Evolutionary conservation across 2,888 invertebrate species (phyloP), one percentile per base, ranked within the genome.

Genomic region (Drosophila mayaguana): DNA sequence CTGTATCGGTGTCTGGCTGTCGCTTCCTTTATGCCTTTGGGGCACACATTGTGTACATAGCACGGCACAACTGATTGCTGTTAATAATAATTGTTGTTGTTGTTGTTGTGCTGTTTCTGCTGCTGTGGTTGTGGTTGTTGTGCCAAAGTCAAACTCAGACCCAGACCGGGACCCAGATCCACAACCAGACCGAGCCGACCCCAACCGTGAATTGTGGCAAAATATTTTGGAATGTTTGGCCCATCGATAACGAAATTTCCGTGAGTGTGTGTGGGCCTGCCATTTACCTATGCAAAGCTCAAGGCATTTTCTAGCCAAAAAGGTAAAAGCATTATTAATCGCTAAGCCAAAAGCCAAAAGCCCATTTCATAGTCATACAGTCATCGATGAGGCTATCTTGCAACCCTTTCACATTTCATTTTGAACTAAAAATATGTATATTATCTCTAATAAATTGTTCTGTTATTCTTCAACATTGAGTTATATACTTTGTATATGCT

Each of bases 41-140:
- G 72, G 54, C 25, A 6, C 55, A 53, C 72, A 73, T 72, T 61
- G 68, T 60, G 60, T 54, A 63, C 69, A 63, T 62, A 63, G 65
- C 78, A 62, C 61, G 48, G 53, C 59, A 42, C 59, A 78, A 78
- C 78, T 81, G 81, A 83, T 81, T 83, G 87, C 71, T 83, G 75
- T 81, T 81, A 76, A 83, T 83, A 77, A 85, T 79, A 63, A 48
- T 63, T 63, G 59, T 61, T 63, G 64, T 54, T 55, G 55, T 48
- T 53, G 69, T 43, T 57, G 70, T 43, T 59, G 25, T 54, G n/a
- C n/a, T 22, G 22, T 8, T 45, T 14, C 7, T 56, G 56, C 43
- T 64, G 53, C 46, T 67, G 63, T 50, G 55, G 36, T 18, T 59
- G 48, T 48, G 18, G 59, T 45, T 63, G 36, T 20, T 38, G 59